A percentile compares a stretch with the other conserved stretches of the same genome.
These are phyloP conservation scores for Hypercompe scribonia DNA, from an alignment of 2,888 invertebrate species.

Conservation along the genomic window DNA sequence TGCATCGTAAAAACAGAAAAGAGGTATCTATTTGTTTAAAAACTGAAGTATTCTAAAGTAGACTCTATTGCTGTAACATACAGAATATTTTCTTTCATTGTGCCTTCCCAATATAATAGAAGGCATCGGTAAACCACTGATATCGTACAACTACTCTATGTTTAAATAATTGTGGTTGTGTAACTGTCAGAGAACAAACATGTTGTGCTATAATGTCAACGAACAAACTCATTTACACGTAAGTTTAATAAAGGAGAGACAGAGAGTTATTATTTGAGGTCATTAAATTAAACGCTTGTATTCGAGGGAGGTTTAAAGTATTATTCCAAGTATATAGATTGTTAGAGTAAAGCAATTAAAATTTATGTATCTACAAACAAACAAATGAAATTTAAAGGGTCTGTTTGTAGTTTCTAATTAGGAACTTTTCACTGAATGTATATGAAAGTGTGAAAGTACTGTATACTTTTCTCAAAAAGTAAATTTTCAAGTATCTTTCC, in stretches of 20 bases:
- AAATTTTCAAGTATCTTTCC: too few relatives aligned
- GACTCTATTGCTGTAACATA: slow-evolving; percentile 17
- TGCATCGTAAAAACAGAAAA: neutral
- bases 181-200: slow-evolving; percentile 2
- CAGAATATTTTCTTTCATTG: slow-evolving; percentile 17
- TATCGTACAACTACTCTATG: slow-evolving; percentile 20
- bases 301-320: neutral
- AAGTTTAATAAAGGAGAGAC: neutral
- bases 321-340: neutral
- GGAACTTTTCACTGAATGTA: too few relatives aligned
- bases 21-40: neutral
- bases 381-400: too few relatives aligned
- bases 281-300: neutral
- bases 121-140: slow-evolving; percentile 21
- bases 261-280: neutral
- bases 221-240: neutral
- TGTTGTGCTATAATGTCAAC: neutral
- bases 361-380: neutral
- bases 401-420: too few relatives aligned
- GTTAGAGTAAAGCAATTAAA: neutral
- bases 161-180: slow-evolving; percentile 7
- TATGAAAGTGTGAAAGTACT: too few relatives aligned
- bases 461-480: too few relatives aligned
- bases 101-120: neutral
- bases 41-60: neutral